Base-by-base conservation (phyloP, 2,797 vertebrate genomes). In the Salmo trutta region DNA sequence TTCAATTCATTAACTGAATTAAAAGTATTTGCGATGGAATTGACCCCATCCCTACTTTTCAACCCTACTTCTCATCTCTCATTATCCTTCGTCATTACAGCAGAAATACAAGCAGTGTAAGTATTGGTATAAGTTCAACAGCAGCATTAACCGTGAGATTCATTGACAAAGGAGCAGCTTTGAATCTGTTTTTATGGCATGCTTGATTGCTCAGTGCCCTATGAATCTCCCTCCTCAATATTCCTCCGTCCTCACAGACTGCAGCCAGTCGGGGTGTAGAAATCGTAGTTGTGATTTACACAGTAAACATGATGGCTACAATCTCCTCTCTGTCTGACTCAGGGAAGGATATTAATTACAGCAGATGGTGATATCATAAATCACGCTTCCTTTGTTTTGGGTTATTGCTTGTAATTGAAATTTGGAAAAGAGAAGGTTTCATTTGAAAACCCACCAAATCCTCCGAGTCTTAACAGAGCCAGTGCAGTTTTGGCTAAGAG, bases 191-290 rank as follows among this genome's bases (percentile, higher is more conserved):
- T 70, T 70, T 47, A 70, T 70, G 19, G 36, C 68, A 4, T 47
- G 33, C 68, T 47, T 70, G 68, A 70, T 70, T 70, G 68, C 19
- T n/a, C 31, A 41, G 68, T 70, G 68, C 31, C 68, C 68, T 70
- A 15, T 47, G 19, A 33, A 41, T 47, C 19, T 70, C 68, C 68
- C 68, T 70, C 36, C 68, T 70, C 68, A 70, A 70, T 70, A 70
- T 70, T 36, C 67, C 14, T 41, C 67, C 4, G 67, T 41, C 31
- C 15, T 69, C 29, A 17, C 36, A 41, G 33, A 47, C 3, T n/a
- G 17, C 29, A 6, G 29, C 8, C 36, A 47, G 68, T 47, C 19
- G 36, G 19, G 68, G n/a, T 24, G 68, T 70, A 15, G 29, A 67
- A 31, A 68, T 5, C 17, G 19, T 21, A 36, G 67, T 70, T 33